Evolutionary conservation across 2,888 invertebrate genomes (phyloP).

Genomic region (Volucella inanis): DNA sequence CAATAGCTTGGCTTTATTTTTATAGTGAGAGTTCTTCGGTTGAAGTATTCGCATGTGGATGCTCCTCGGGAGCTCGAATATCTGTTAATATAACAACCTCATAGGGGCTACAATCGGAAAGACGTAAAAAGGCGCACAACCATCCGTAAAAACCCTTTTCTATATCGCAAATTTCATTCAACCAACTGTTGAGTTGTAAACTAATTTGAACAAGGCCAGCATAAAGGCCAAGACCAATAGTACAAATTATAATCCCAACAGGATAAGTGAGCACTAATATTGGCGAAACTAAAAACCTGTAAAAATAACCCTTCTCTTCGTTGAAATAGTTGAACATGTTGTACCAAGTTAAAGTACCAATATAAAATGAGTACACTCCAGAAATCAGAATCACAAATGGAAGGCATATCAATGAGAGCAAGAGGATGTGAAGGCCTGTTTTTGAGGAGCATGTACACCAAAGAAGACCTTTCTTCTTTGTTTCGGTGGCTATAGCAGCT

Average conservation of each 20-base stretch:
- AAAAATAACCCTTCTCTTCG: constrained; percentile 86
- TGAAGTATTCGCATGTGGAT: constrained; percentile 81
- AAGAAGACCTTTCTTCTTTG: constrained; percentile 85
- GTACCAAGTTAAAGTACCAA: constrained; percentile 90
- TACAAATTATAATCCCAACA: constrained; percentile 87
- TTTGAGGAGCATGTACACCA: constrained; percentile 85
- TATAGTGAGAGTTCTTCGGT: constrained; percentile 83
- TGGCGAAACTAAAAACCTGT: constrained; percentile 87
- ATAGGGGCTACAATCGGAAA: constrained; percentile 90
- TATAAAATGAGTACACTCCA: constrained; percentile 88
- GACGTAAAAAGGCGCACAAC: constrained; percentile 87
- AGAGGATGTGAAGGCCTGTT: constrained; percentile 87
- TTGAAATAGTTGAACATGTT: constrained; percentile 88
- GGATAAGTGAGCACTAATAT: constrained; percentile 88
- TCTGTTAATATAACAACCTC: constrained; percentile 86
- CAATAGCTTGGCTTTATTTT: constrained; percentile 33
- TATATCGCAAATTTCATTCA: constrained; percentile 88
- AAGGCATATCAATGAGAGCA: constrained; percentile 86
- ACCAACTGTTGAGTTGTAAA: constrained; percentile 87
- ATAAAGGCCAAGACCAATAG: constrained; percentile 87
- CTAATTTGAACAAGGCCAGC: constrained; percentile 88
- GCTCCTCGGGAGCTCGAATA: constrained; percentile 81
- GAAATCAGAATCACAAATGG: constrained; percentile 88
- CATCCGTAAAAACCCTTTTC: constrained; percentile 92
- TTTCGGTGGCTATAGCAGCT: constrained; percentile 84